phyloP scores from a whole-genome alignment of 2,113 vertebrate genomes.

The Ictalurus punctatus region DNA sequence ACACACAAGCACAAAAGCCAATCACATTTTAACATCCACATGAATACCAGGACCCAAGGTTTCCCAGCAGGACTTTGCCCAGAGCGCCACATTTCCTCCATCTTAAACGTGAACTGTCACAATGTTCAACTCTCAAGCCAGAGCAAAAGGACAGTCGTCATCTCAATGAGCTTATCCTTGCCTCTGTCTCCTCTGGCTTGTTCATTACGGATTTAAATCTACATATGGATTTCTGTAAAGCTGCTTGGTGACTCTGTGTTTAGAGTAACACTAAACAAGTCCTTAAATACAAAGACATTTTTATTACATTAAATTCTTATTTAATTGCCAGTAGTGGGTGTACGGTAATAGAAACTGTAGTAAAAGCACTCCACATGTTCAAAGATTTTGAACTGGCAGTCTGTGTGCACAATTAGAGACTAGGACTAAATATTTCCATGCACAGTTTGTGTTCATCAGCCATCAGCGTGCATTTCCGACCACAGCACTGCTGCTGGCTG shows the following conservation, averaged over 20 bases:
- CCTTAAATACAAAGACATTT: background rate
- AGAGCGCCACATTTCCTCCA: too few relatives aligned
- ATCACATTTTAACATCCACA: too few relatives aligned
- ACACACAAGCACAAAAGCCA: too few relatives aligned
- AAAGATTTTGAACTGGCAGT: background rate
- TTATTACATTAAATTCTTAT: background rate
- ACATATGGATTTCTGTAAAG: background rate
- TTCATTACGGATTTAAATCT: background rate
- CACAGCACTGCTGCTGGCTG: background rate
- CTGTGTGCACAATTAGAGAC: background rate
- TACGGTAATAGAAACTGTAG: background rate
- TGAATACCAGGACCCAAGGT: too few relatives aligned
- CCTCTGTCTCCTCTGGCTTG: background rate
- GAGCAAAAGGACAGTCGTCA: background rate
- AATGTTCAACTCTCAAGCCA: background rate
- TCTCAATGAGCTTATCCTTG: background rate
- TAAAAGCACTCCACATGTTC: background rate
- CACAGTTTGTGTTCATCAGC: background rate
- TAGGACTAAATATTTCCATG: slow-evolving; percentile 3
- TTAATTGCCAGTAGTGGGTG: background rate
- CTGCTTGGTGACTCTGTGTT: background rate
- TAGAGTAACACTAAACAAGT: background rate
- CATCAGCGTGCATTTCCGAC: background rate
- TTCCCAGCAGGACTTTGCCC: too few relatives aligned
- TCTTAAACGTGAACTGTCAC: background rate